Evolutionary conservation across 1,140 invertebrate species (phyloP), one percentile per base, ranked within the genome.

Genomic region (Nasonia giraulti): DNA sequence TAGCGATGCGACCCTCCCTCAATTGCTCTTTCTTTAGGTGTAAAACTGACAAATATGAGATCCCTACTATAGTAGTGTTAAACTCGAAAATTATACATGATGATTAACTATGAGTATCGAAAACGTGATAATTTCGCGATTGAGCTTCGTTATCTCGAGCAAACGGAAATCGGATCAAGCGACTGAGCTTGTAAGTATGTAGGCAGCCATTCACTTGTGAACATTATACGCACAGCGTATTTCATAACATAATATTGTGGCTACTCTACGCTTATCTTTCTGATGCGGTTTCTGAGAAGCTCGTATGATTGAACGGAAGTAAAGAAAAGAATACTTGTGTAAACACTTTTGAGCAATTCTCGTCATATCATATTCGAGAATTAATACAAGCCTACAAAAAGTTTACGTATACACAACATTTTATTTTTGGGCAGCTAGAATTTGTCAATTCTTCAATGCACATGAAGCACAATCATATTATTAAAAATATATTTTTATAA

Each of bases 121-220:
- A 62, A 62, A 62, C 0, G 3, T 62, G 55, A 47, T 77, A n/a
- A 12, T 80, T 27, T 84, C 6, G 47, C 68, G 37, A 81, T 81
- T 31, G 69, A 81, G 47, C 37, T 55, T 74, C 50, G 50, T 31
- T 81, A 33, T 76, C 55, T 80, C 23, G 27, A 44, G 27, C 55
- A 76, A 80, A 76, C 40, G 27, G 84, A 81, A 85, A 85, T 81
- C 10, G 78, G 84, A 85, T 76, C 84, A 31, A 37, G 23, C 78
- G 40, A 47, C 12, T 37, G 11, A 81, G 27, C 37, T n/a, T 69
- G 37, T 68, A 55, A 27, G 68, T 47, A 74, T 7, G 77, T 44
- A 27, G 40, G 82, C 8, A 68, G n/a, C 27, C 78, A 84, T 80
- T 83, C 40, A n/a, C 55, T 33, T 20, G 27, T 71, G 37, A 44